Evolutionary conservation across 2,797 vertebrate genomes (phyloP).

Genomic region (Chromis chromis): DNA sequence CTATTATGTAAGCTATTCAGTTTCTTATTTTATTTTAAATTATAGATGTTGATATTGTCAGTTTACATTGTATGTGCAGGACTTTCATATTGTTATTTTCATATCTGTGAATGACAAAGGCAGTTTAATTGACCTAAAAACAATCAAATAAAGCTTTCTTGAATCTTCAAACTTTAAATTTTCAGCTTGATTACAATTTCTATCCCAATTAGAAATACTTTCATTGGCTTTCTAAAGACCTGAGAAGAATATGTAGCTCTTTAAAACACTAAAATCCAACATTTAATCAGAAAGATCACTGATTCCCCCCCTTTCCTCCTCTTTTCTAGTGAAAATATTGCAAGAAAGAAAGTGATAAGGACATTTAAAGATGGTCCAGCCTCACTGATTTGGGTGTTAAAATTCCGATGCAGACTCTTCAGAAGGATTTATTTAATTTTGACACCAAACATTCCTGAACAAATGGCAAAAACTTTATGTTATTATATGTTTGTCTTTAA

Average conservation of each 20-base stretch:
- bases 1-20: no score
- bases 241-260: neutral
- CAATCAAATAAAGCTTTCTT: neutral
- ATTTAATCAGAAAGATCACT: neutral
- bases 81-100: no score
- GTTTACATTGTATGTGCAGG: no score
- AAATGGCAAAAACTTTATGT: neutral
- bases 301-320: no score
- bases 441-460: neutral
- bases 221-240: neutral
- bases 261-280: neutral
- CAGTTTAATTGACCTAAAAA: neutral
- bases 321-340: no score
- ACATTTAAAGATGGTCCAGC: no score
- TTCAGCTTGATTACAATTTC: neutral
- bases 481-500: neutral
- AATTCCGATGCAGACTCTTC: neutral
- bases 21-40: no score
- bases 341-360: neutral
- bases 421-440: neutral
- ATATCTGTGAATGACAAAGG: no score
- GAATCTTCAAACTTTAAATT: neutral
- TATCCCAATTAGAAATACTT: neutral
- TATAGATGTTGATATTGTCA: no score
- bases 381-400: no score